Evolutionary conservation across 2,888 invertebrate genomes (phyloP), one percentile per base, ranked within the genome.

Genomic region (Rhimphoctona megacephalus): DNA sequence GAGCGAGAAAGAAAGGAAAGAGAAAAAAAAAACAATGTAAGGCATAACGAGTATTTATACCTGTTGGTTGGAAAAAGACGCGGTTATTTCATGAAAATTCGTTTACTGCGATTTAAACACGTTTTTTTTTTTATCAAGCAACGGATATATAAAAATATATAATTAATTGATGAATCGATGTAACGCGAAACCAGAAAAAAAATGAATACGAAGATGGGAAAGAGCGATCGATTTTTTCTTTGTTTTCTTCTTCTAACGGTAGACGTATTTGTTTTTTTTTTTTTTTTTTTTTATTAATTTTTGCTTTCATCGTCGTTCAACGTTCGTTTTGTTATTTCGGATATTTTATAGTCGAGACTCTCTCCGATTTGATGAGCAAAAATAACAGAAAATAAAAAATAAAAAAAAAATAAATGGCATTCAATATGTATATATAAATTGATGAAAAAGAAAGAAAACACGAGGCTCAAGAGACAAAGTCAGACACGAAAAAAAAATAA

Each of bases 261-360:
- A 84, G 73, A 69, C 83, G 64, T 81, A 78, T 82, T 85, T 79
- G 39, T 33, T 49, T 30, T 46, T 43, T 46, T 64, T 33, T 19
- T 19, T 46, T 43, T 46, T 64, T 30, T 30, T 43, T 46, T 64
- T 33, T n/a, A 64, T 57, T 52, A 49, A 61, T 64, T 83, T 61
- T 70, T 66, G 33, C 49, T 88, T 87, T 87, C 88, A 81, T 90
- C 88, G 89, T 89, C 90, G 90, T 90, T 90, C 90, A 91, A 91
- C 90, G 90, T 91, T 90, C 89, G 89, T 90, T 89, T 88, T 85
- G 87, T 87, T 79, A 52, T 73, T 83, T 81, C 19, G 73, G n/a
- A 46, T 7, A n/a, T 39, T 30, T 30, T 43, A 73, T 49, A 77
- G 64, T 46, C 64, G 22, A 82, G 64, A 83, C 70, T 80, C 70